Conservation (phyloP, 2,113 vertebrate genomes). For the Alexandromys fortis region DNA sequence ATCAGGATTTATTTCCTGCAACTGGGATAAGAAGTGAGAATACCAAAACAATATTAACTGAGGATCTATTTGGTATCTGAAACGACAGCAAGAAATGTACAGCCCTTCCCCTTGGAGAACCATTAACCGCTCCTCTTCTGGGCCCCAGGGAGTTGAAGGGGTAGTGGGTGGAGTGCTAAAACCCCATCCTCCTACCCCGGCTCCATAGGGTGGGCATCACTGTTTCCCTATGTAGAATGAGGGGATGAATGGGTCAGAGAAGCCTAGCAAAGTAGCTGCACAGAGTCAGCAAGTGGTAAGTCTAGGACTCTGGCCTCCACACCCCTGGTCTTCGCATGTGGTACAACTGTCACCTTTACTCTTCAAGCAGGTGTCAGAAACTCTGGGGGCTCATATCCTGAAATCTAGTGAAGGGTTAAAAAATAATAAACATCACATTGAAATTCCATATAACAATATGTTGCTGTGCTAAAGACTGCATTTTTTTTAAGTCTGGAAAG, state of each 20-base stretch:
- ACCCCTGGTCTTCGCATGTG: neutral
- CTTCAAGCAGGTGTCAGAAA: neutral
- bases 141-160: neutral
- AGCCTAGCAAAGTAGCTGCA: neutral
- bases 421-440: neutral
- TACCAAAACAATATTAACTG: neutral
- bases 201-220: neutral
- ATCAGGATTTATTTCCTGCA: slow-evolving; percentile 9
- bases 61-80: neutral
- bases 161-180: neutral
- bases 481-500: neutral
- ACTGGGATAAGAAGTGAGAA: neutral
- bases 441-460: neutral
- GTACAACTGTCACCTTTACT: no score
- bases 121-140: neutral
- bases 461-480: neutral
- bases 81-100: neutral
- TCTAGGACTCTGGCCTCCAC: neutral
- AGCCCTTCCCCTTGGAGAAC: neutral
- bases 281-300: neutral
- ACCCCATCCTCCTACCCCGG: neutral
- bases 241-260: neutral
- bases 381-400: neutral
- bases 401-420: neutral
- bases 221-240: neutral